Base-by-base conservation (phyloP, 2,888 invertebrate genomes). In the Ennomos erosarius region DNA sequence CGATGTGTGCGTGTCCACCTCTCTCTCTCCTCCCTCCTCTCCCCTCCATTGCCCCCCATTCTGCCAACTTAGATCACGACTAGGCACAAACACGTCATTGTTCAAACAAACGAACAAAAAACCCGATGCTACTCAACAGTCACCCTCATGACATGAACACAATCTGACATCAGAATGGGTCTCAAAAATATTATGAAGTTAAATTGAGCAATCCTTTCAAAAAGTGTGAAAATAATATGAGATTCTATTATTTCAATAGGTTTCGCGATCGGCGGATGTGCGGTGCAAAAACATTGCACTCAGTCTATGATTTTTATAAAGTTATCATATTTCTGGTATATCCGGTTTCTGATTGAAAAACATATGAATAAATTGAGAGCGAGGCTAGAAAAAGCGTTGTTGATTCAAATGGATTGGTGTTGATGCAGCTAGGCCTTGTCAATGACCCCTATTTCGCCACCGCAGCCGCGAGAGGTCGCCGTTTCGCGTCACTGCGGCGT, bases 381-480 rank as follows among this genome's bases (percentile, higher is more conserved):
- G 65, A 50, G 59, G 65, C 69, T 73, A 48, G 64, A 69, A 72
- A 70, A 71, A 68, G 69, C 67, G 69, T 69, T 74, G 74, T 79
- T 73, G 70, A 75, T 71, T 77, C 74, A 75, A 79, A 78, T 80
- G 75, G 71, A 79, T 77, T 78, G 80, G 79, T 78, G 79, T 75
- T 80, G 76, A 72, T 78, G 76, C 78, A 78, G 84, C 84, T 84
- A 86, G 85, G 85, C 85, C 82, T 90, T 91, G 90, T 90, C 90
- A 90, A 87, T 91, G 90, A 90, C 90, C 90, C 84, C 87, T 88
- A 89, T 90, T 91, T 88, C 77, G 88, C 85, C 85, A 85, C 79
- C 75, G 75, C 84, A 84, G 77, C 79, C 74, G 72, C 73, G 76
- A 81, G 81, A 84, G 84, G 83, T 83, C 84, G 81, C 73, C 79